A percentile compares a stretch with the other conserved stretches of the same genome.
Evolutionary conservation across 2,888 invertebrate species (phyloP).

Genomic region (Ditula angustiorana): DNA sequence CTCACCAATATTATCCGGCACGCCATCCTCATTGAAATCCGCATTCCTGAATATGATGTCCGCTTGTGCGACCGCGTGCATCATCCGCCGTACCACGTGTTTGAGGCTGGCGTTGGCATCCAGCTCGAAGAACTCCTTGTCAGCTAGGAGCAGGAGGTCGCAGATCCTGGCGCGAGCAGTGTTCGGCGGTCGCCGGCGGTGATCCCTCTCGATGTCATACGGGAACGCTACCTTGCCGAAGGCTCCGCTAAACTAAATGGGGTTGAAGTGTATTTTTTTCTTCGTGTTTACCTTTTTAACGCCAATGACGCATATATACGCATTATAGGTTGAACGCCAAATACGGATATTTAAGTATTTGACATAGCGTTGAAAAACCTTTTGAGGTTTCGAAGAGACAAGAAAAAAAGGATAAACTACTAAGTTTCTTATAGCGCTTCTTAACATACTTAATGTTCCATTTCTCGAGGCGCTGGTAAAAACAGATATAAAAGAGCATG

Average conservation of each 20-base stretch:
- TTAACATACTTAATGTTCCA: no score
- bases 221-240: constrained; percentile 54
- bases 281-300: no score
- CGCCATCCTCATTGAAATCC: constrained; percentile 82
- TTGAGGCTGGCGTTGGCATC: constrained; percentile 76
- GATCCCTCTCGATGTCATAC: constrained; percentile 61
- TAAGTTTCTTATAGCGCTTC: no score
- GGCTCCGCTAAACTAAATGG: not conserved
- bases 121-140: constrained; percentile 75
- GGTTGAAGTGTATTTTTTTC: no score
- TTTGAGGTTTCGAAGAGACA: no score
- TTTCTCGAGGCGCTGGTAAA: no score
- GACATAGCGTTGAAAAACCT: no score
- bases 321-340: no score
- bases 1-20: constrained; percentile 81
- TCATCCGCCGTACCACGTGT: constrained; percentile 74
- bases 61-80: constrained; percentile 80
- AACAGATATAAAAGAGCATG: no score
- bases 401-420: no score
- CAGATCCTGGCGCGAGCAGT: constrained; percentile 72
- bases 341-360: no score
- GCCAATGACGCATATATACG: no score
- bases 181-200: constrained; percentile 53
- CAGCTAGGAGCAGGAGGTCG: constrained; percentile 77
- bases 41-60: constrained; percentile 83